A percentile compares a stretch with the other conserved stretches of the same genome.
Conservation (phyloP, 2,797 vertebrate genomes). For the Sylvilagus floridanus region DNA sequence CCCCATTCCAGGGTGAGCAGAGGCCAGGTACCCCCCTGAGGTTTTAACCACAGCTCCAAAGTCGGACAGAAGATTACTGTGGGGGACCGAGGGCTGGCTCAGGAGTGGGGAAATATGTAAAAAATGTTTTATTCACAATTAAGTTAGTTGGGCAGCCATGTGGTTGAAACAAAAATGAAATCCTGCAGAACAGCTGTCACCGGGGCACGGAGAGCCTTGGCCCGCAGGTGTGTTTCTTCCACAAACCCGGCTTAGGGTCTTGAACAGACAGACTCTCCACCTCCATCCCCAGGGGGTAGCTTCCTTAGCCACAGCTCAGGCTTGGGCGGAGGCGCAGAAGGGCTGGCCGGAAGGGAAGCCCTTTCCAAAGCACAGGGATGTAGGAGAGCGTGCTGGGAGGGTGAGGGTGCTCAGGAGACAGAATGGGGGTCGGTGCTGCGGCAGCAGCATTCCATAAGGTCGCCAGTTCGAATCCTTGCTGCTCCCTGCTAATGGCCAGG, state of each 20-base stretch:
- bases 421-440: neutral
- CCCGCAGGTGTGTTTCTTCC: neutral
- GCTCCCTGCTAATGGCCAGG: too few relatives aligned
- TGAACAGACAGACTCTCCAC: neutral
- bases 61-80: neutral
- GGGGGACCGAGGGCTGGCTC: neutral
- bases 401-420: neutral
- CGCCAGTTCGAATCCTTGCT: too few relatives aligned
- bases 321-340: neutral
- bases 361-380: neutral
- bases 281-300: neutral
- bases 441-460: too few relatives aligned
- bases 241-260: neutral
- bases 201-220: neutral
- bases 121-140: slow-evolving; percentile 15
- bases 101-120: neutral
- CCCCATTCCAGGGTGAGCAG: neutral
- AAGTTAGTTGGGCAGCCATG: slow-evolving; percentile 49
- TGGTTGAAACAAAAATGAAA: neutral
- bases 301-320: neutral
- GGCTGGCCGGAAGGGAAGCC: neutral
- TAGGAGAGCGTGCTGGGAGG: neutral
- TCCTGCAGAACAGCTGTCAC: neutral
- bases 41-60: neutral
- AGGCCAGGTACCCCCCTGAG: neutral